Evolutionary conservation across 2,113 vertebrate genomes (phyloP), one percentile per base, ranked within the genome.

Genomic region (Oryzias celebensis): DNA sequence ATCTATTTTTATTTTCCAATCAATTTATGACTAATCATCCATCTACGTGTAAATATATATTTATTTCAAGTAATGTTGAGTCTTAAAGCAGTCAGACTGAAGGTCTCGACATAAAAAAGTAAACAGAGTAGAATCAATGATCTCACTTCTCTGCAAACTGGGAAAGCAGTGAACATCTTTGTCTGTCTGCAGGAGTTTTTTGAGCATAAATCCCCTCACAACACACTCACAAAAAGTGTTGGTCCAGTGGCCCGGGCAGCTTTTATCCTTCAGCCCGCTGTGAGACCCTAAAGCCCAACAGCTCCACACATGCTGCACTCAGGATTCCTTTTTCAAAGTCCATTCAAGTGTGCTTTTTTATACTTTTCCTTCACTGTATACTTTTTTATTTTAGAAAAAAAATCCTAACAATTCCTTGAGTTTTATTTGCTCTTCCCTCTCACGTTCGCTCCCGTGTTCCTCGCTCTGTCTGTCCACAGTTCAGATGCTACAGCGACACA

Each of bases 201-300:
- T 66, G 57, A 65, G 45, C 41, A 58, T 52, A 17, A 62, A 62
- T 58, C 56, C 59, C 24, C 20, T 44, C 57, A 72, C 61, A 75
- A 75, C 62, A 51, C 71, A 60, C 31, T 63, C 28, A 65, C 42
- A 31, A 15, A 52, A 69, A 62, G 73, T 66, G 76, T 45, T 36
- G 56, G 68, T 73, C 72, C 84, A 75, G 52, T 74, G 58, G 69
- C 79, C 73, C 60, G 58, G 36, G 78, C 72, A 68, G 47, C 81
- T 65, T 74, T 85, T 74, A 77, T 74, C 64, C 65, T 70, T 52
- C 43, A 53, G 20, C 36, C 45, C 58, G 57, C 65, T 23, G 43
- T 58, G 65, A 80, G 65, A 44, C 53, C 52, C 49, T 60, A n/a
- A 80, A 73, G 75, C 65, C 72, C 80, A 59, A 60, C 73, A 80